Evolutionary conservation across 2,797 vertebrate genomes (phyloP).

Genomic region (Crocidura indochinensis): DNA sequence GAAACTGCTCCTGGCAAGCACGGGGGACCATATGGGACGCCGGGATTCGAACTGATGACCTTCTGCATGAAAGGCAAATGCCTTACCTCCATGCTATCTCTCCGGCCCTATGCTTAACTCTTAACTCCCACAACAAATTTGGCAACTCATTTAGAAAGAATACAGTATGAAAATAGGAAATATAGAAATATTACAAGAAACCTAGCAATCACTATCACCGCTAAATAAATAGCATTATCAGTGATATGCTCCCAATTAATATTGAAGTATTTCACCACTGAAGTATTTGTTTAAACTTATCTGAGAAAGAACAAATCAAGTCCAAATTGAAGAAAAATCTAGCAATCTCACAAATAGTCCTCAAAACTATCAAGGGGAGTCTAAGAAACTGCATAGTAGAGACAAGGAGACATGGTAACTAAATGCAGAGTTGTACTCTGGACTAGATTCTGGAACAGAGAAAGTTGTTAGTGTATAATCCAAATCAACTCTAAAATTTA

Average conservation of each 20-base stretch:
- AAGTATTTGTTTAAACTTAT: neutral
- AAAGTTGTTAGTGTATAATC: neutral
- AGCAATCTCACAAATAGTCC: conserved; percentile 12
- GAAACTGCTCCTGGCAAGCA: too few species aligned
- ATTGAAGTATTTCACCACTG: neutral
- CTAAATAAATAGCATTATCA: neutral
- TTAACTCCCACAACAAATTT: neutral
- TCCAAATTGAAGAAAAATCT: neutral
- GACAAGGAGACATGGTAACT: neutral
- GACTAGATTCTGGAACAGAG: neutral
- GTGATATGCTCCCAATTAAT: neutral
- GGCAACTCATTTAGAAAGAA: conserved; percentile 54
- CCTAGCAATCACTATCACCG: conserved; percentile 1
- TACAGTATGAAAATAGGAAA: neutral
- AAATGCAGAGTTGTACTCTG: too few species aligned
- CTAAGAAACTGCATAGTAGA: conserved; percentile 11
- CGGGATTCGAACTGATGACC: too few species aligned
- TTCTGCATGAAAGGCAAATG: too few species aligned
- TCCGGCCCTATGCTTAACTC: too few species aligned
- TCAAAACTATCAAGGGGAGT: conserved; percentile 10
- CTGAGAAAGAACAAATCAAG: conserved; percentile 34
- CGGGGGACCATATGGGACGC: too few species aligned
- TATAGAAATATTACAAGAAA: neutral
- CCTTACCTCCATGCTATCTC: too few species aligned
- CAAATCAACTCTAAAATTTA: conserved; percentile 25